Percentiles rank a stretch among this genome's conserved stretches.
Conservation (phyloP, 2,797 vertebrate genomes). For the Enteromius trimaculatus region DNA sequence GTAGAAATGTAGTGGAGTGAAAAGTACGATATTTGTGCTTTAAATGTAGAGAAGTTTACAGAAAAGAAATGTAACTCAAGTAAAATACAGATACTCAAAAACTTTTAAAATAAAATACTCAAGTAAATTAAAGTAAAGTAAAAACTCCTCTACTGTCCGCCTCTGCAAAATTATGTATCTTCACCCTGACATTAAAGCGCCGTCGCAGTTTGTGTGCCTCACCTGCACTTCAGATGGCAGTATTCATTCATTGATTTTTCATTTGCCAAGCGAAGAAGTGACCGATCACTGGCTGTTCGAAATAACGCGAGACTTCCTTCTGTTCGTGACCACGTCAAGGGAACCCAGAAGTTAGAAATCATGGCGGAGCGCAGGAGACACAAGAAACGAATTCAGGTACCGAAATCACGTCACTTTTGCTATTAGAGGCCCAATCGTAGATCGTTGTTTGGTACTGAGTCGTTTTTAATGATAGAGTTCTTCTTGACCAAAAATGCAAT, state of each 20-base stretch:
- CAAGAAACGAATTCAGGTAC: constrained; percentile 96
- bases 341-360: constrained; percentile 85
- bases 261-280: constrained; percentile 12
- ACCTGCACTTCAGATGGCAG: constrained; percentile 31
- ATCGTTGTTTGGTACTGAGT: background rate
- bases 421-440: background rate
- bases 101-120: too few relatives aligned
- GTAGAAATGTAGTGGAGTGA: too few relatives aligned
- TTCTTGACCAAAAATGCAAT: background rate
- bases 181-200: background rate
- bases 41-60: too few relatives aligned
- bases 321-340: constrained; percentile 75
- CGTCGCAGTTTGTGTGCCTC: background rate
- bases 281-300: background rate
- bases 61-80: too few relatives aligned
- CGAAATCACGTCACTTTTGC: constrained; percentile 19
- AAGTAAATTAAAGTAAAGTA: too few relatives aligned
- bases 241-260: background rate
- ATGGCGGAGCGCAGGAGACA: constrained; percentile 98
- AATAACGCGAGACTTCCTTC: constrained; percentile 36
- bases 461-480: background rate
- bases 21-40: too few relatives aligned
- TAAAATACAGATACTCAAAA: too few relatives aligned
- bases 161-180: background rate
- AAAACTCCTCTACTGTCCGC: too few relatives aligned